These are phyloP conservation scores for Mycalesis mineus DNA, from an alignment of 2,888 invertebrate species.

Conservation along the genomic window DNA sequence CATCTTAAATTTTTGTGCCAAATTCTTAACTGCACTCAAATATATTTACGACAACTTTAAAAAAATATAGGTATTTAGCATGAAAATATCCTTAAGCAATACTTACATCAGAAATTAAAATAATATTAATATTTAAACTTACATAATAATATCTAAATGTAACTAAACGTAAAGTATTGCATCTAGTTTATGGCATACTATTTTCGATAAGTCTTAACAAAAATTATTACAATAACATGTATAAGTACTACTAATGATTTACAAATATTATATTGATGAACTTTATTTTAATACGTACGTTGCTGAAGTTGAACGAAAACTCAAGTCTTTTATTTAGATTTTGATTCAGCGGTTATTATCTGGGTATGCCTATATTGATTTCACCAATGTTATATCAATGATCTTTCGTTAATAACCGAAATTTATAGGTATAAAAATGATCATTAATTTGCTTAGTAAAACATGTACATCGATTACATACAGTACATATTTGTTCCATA, in stretches of 20 bases:
- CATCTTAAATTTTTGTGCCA: too few relatives aligned
- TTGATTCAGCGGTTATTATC: too few relatives aligned
- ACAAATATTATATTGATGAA: background rate
- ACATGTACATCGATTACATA: background rate
- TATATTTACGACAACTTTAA: too few relatives aligned
- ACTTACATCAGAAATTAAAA: constrained; percentile 1
- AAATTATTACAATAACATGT: background rate
- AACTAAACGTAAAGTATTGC: constrained; percentile 42
- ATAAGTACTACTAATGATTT: background rate
- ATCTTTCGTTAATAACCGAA: too few relatives aligned
- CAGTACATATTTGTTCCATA: background rate
- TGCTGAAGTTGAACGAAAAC: too few relatives aligned
- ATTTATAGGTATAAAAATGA: too few relatives aligned
- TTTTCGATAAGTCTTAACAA: constrained; percentile 36
- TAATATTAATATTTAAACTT: constrained; percentile 2
- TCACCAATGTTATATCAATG: background rate
- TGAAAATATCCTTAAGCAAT: background rate
- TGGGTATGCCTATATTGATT: too few relatives aligned
- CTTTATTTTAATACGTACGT: too few relatives aligned
- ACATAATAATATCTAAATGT: background rate
- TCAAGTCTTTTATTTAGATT: background rate
- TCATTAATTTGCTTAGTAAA: background rate
- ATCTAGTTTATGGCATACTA: constrained; percentile 70
- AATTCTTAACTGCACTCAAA: too few relatives aligned
- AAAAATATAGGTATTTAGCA: too few relatives aligned